These are phyloP conservation scores for Mastomys natalensis DNA, from an alignment of 2,113 vertebrate genomes.

Conservation along the genomic window DNA sequence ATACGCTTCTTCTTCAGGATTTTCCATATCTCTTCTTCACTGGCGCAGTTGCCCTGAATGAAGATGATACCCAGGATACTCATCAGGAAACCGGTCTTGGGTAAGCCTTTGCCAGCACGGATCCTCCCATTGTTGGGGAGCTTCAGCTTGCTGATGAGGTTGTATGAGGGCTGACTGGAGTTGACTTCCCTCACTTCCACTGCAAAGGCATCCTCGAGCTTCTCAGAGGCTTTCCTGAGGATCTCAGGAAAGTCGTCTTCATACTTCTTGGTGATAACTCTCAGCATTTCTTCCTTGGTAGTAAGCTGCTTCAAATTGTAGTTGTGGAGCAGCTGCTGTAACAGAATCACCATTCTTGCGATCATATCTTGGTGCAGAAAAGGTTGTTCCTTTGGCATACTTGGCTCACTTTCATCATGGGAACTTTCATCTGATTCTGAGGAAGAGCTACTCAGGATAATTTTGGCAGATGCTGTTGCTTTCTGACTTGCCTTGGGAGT, in stretches of 20 bases:
- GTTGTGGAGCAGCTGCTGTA: constrained; percentile 36
- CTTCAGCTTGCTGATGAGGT: constrained; percentile 50
- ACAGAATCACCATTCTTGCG: rapidly evolving
- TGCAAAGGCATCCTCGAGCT: background rate
- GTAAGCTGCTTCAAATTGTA: constrained; percentile 13
- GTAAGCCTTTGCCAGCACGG: background rate
- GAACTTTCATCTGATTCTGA: background rate
- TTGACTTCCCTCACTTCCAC: constrained; percentile 29
- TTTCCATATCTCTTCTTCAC: constrained; percentile 62
- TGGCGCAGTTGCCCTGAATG: background rate
- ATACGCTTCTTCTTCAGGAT: background rate
- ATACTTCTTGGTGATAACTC: background rate
- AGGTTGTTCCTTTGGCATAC: rapidly evolving
- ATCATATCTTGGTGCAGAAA: background rate
- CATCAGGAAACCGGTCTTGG: constrained; percentile 65
- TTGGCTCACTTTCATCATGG: no score
- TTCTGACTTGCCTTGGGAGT: background rate
- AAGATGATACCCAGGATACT: constrained; percentile 53
- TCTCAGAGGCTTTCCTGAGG: constrained; percentile 25
- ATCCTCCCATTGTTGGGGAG: constrained; percentile 65
- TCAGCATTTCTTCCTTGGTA: constrained; percentile 53
- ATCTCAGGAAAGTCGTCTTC: constrained; percentile 15
- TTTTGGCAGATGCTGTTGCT: rapidly evolving
- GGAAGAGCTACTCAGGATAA: background rate
- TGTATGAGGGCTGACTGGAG: background rate